phyloP scores from a whole-genome alignment of 1,140 invertebrate species.

The Hyposmocoma kahamanoa region DNA sequence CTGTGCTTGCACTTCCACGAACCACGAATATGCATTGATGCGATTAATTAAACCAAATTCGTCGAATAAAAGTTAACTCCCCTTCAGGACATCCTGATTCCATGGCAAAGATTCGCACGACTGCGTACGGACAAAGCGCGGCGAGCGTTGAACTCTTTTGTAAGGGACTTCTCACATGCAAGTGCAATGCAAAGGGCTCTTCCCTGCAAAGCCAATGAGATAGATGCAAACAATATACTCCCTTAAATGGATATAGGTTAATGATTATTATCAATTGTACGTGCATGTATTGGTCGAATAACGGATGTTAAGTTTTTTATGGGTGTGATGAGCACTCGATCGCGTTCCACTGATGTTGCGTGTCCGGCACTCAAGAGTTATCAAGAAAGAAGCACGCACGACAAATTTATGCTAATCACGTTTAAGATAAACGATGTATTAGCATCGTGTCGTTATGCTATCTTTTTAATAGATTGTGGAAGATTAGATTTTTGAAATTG shows the following conservation, averaged over 20 bases:
- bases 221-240: conserved; percentile 14
- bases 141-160: conserved; percentile 71
- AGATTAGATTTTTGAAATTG: too few species aligned
- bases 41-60: too few species aligned
- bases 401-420: conserved; percentile 2
- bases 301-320: conserved; percentile 39
- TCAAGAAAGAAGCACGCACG: conserved; percentile 1
- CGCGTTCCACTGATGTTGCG: conserved; percentile 33
- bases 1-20: too few species aligned
- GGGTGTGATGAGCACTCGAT: conserved; percentile 20
- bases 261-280: conserved; percentile 14
- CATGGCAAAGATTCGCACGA: conserved; percentile 40
- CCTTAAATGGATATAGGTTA: conserved; percentile 23
- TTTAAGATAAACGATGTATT: too few species aligned
- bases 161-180: conserved; percentile 49
- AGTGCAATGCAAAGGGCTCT: too few species aligned
- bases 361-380: conserved; percentile 27
- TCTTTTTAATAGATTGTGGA: too few species aligned
- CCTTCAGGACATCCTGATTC: neutral
- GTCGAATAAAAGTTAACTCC: too few species aligned
- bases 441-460: too few species aligned
- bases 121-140: conserved; percentile 45
- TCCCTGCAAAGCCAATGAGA: conserved; percentile 12
- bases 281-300: conserved; percentile 18
- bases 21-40: too few species aligned